Percentiles rank a stretch among this genome's conserved stretches.
phyloP scores from a whole-genome alignment of 2,113 vertebrate species.

The Pristiophorus japonicus region DNA sequence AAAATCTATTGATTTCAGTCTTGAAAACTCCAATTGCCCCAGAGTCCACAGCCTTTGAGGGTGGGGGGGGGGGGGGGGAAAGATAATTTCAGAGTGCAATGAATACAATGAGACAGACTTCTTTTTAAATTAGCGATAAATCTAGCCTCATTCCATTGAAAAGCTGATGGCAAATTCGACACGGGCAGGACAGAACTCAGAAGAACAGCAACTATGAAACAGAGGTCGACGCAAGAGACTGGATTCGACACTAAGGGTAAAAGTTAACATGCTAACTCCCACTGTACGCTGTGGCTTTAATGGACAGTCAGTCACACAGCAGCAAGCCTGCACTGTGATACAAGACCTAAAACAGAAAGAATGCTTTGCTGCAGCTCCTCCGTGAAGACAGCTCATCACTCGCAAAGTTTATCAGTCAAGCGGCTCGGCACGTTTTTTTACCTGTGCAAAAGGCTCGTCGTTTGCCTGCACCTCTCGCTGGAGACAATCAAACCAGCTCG shows the following conservation, averaged over 20 bases:
- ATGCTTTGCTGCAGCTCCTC: not conserved
- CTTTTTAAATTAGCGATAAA: not conserved
- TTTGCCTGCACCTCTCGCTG: not conserved
- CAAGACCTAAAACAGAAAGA: not conserved
- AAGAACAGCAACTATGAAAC: not conserved
- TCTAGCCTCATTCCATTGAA: not conserved
- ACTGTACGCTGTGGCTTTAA: not conserved
- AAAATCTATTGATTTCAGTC: not conserved
- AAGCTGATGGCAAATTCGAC: not conserved
- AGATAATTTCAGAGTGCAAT: not conserved
- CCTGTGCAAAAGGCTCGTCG: not conserved
- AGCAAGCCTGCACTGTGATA: not conserved
- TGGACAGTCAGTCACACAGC: not conserved
- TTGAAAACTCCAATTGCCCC: not conserved
- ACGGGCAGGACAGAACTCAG: not conserved
- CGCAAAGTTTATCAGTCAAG: not conserved
- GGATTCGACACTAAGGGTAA: not conserved
- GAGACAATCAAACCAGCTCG: not conserved
- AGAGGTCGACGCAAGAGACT: not conserved
- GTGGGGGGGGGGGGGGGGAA: not conserved
- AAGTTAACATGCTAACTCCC: not conserved
- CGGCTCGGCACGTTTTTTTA: not conserved
- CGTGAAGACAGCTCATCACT: not conserved
- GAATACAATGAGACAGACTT: not conserved
- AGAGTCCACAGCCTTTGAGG: not conserved